phyloP scores from a whole-genome alignment of 2,113 vertebrate genomes.

The Phalacrocorax pelagicus region DNA sequence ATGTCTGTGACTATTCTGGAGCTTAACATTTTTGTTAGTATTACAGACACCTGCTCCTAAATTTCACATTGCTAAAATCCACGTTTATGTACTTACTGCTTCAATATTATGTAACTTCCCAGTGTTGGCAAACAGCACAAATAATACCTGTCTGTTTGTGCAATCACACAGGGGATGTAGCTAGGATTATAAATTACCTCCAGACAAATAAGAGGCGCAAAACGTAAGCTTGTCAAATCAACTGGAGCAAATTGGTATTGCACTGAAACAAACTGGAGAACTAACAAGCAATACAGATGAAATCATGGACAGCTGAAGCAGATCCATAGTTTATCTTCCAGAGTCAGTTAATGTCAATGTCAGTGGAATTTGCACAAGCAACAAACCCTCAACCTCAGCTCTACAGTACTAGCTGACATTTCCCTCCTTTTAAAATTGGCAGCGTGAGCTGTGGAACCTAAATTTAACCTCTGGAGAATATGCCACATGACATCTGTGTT shows the following conservation, averaged over 20 bases:
- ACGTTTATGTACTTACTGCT: neutral
- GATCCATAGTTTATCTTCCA: constrained; percentile 43
- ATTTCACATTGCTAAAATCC: neutral
- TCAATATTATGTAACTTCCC: neutral
- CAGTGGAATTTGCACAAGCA: constrained; percentile 58
- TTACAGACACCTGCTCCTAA: neutral
- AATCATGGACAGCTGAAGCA: constrained; percentile 41
- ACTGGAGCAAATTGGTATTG: constrained; percentile 64
- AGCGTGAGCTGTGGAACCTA: constrained; percentile 67
- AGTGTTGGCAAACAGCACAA: neutral
- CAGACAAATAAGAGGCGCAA: constrained; percentile 38
- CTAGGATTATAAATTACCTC: constrained; percentile 35
- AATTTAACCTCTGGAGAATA: constrained; percentile 80
- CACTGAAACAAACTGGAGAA: constrained; percentile 54
- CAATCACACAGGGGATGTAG: neutral
- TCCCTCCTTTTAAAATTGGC: constrained; percentile 76
- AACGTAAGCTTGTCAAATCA: constrained; percentile 60
- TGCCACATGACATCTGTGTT: constrained; percentile 71
- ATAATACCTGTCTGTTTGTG: neutral
- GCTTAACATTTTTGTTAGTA: neutral
- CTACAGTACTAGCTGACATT: constrained; percentile 68
- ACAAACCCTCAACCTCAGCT: constrained; percentile 58
- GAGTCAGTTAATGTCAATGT: constrained; percentile 61
- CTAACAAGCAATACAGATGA: constrained; percentile 46
- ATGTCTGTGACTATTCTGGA: neutral